Evolutionary conservation across 2,888 invertebrate genomes (phyloP).

Genomic region (Diplazon laetatorius): DNA sequence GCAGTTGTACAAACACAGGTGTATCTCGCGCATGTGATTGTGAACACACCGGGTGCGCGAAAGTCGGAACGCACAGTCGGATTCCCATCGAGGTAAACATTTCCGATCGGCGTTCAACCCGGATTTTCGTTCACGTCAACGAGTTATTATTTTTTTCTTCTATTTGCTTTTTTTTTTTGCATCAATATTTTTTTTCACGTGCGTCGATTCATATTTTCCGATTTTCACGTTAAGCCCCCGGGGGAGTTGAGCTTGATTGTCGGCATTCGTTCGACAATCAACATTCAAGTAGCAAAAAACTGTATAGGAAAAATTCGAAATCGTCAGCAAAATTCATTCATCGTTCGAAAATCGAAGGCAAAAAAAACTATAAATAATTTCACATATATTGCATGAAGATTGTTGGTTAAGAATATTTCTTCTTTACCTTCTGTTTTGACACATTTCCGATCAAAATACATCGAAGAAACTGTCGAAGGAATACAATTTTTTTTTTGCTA

Average conservation of each 20-base stretch:
- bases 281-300: neutral
- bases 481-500: neutral
- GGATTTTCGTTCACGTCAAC: constrained; percentile 26
- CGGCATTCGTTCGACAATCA: constrained; percentile 6
- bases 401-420: neutral
- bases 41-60: neutral
- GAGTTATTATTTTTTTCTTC: constrained; percentile 21
- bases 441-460: no score
- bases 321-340: neutral
- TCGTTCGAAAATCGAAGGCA: neutral
- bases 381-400: neutral
- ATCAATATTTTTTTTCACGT: neutral
- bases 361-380: neutral
- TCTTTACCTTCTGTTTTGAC: neutral
- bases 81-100: constrained; percentile 20
- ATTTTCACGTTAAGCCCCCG: neutral
- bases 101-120: constrained; percentile 24
- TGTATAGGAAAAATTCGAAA: neutral
- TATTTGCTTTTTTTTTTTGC: constrained; percentile 17
- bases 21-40: neutral
- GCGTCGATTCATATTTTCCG: neutral
- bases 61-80: constrained; percentile 23
- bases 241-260: no score
- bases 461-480: no score
- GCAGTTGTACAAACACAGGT: neutral